Evolutionary conservation across 2,888 invertebrate species (phyloP).

Genomic region (Coenonympha arcania): DNA sequence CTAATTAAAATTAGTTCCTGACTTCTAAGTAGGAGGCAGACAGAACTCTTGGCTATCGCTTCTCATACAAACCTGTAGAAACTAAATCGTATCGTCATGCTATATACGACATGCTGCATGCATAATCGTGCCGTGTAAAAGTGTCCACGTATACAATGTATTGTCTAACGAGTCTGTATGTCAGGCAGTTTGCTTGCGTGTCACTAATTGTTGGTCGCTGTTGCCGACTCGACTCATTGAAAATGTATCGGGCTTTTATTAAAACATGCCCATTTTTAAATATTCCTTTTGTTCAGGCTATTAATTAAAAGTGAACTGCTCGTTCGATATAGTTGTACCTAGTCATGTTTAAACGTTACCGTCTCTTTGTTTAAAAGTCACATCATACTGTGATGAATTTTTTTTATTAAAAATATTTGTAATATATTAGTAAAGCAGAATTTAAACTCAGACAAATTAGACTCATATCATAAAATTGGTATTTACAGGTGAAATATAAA

Average conservation of each 20-base stretch:
- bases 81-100: not conserved
- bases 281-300: conserved; percentile 7
- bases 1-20: too few relatives aligned
- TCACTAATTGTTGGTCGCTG: conserved; percentile 36
- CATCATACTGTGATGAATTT: too few relatives aligned
- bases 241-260: conserved; percentile 35
- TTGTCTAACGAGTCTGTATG: conserved; percentile 29
- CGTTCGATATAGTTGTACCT: conserved; percentile 24
- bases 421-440: too few relatives aligned
- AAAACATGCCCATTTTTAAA: conserved; percentile 17
- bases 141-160: conserved; percentile 17
- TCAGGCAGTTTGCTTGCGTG: conserved; percentile 37
- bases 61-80: not conserved
- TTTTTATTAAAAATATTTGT: too few relatives aligned
- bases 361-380: not conserved
- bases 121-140: conserved; percentile 5
- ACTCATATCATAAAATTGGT: too few relatives aligned
- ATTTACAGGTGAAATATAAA: not conserved
- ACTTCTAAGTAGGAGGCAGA: too few relatives aligned
- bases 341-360: conserved; percentile 35
- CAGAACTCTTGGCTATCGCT: too few relatives aligned
- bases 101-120: not conserved
- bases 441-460: too few relatives aligned
- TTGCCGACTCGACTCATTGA: conserved; percentile 29
- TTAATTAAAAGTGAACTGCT: conserved; percentile 9